Evolutionary conservation across 2,113 vertebrate species (phyloP), one percentile per base, ranked within the genome.

Genomic region (Zosterops pallidus): DNA sequence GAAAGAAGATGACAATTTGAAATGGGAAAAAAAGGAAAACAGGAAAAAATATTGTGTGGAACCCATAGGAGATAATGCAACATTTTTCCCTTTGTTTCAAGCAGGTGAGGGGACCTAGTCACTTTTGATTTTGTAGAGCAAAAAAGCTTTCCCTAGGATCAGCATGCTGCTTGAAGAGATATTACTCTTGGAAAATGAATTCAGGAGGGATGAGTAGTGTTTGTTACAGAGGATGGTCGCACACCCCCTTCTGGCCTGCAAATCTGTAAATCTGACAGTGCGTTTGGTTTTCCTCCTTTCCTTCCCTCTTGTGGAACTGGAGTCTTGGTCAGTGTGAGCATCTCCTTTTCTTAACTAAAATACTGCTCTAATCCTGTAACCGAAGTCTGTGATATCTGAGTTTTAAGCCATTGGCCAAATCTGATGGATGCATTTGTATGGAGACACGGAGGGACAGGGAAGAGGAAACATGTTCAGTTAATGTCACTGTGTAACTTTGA

Each of bases 361-460:
- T 18, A 29, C 24, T 44, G 44, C 21, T 75, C 35, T 59, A 25
- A 44, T 81, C 12, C 35, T 74, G 23, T 46, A 46, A 24, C 35
- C 35, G 37, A 53, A 57, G n/a, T 37, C 0, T 3, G 23, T 42
- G 72, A n/a, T 31, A 12, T 11, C 13, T 28, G 9, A 29, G 6
- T 69, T 62, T 35, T 46, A 80, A 81, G n/a, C 41, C 20, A 21
- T 17, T 83, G 57, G 42, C 12, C 21, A 35, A 37, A 15, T 37
- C 11, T 28, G 52, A n/a, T 14, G 44, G 13, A 28, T 76, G 7
- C 25, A 29, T 53, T 62, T 63, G 17, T 25, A 52, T 60, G 37
- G 52, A 67, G 12, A 47, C 1, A 8, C 0, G 0, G 23, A 39
- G 26, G 71, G 22, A 41, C 3, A 5, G 19, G 31, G 19, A 64